Evolutionary conservation across 2,888 invertebrate species (phyloP).

Genomic region (Oxycera nigricornis): DNA sequence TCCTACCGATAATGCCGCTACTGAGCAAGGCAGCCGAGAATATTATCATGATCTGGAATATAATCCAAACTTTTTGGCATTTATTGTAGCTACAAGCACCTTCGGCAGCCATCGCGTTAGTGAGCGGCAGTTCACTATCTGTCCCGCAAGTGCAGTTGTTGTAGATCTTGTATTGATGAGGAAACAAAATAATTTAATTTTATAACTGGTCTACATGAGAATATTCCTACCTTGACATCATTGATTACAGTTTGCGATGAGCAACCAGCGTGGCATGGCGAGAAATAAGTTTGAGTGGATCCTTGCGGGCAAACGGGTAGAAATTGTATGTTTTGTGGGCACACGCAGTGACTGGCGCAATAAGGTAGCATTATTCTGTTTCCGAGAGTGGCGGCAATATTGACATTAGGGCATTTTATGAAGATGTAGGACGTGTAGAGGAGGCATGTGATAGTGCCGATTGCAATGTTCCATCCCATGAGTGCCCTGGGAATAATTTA

Average conservation of each 20-base stretch:
- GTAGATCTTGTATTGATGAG: slow-evolving; percentile 64
- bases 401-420: slow-evolving; percentile 62
- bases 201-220: neutral
- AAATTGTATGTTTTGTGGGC: slow-evolving; percentile 63
- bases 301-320: slow-evolving; percentile 70
- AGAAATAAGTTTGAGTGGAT: slow-evolving; percentile 68
- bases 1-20: slow-evolving; percentile 60
- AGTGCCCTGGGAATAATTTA: slow-evolving; percentile 55
- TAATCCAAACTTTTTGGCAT: slow-evolving; percentile 64
- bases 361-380: slow-evolving; percentile 62
- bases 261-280: slow-evolving; percentile 79
- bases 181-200: neutral
- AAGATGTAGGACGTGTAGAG: slow-evolving; percentile 63
- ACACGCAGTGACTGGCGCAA: slow-evolving; percentile 67
- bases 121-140: slow-evolving; percentile 50
- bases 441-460: slow-evolving; percentile 60
- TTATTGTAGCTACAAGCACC: slow-evolving; percentile 65
- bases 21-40: slow-evolving; percentile 60
- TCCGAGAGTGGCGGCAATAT: slow-evolving; percentile 63
- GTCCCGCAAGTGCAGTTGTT: slow-evolving; percentile 64
- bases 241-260: slow-evolving; percentile 60
- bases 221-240: slow-evolving; percentile 57
- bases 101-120: slow-evolving; percentile 59
- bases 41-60: slow-evolving; percentile 63
- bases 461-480: slow-evolving; percentile 63